Conservation (phyloP, 1,140 invertebrate genomes). For the Parasteatoda tepidariorum region DNA sequence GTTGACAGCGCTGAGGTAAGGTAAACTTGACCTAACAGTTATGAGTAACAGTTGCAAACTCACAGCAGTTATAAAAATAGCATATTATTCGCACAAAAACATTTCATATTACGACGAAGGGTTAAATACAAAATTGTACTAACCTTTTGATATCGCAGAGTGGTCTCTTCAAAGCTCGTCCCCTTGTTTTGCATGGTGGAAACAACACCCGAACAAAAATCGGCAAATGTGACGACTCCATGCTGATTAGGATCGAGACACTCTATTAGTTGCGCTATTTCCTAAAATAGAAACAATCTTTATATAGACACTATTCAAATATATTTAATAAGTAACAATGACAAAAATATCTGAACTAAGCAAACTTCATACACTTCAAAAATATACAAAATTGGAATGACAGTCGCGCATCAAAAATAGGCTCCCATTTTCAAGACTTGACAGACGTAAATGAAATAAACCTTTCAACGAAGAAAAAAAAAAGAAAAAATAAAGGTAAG, state of each 20-base stretch:
- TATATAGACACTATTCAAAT: background rate
- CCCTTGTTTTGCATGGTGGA: slow-evolving; percentile 40
- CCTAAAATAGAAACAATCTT: slow-evolving; percentile 54
- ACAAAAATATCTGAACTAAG: background rate
- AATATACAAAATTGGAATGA: background rate
- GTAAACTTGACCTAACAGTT: no score
- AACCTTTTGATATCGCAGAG: slow-evolving; percentile 33
- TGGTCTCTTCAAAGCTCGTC: slow-evolving; percentile 24
- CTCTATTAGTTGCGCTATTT: slow-evolving; percentile 74
- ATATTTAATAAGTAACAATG: background rate
- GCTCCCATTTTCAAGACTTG: no score
- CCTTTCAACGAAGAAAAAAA: no score
- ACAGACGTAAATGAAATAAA: no score
- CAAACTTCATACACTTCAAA: background rate
- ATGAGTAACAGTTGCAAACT: no score
- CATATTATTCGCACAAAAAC: no score
- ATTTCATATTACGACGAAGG: no score
- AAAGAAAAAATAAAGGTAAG: no score
- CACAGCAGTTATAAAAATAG: no score
- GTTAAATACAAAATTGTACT: no score
- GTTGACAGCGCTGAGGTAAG: no score
- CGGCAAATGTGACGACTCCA: slow-evolving; percentile 46
- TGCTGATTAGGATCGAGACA: slow-evolving; percentile 45
- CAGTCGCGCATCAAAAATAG: no score
- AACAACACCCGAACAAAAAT: slow-evolving; percentile 41